These are phyloP conservation scores for Neuroterus valhalla DNA, from an alignment of 1,140 invertebrate species.

Conservation along the genomic window DNA sequence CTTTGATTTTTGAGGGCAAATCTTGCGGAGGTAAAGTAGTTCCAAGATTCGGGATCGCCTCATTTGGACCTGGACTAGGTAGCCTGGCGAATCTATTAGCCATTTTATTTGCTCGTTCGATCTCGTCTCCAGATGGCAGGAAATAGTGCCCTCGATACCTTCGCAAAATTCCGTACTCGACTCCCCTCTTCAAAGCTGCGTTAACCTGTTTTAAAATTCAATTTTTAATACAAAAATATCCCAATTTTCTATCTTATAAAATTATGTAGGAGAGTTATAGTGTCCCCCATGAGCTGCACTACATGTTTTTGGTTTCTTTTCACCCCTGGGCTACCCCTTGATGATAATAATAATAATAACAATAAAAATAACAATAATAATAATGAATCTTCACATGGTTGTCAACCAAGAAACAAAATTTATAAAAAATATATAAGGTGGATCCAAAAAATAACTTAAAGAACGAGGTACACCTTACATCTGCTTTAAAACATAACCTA, in stretches of 20 bases:
- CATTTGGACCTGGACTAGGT: conserved; percentile 48
- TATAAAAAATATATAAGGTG: too few relatives aligned
- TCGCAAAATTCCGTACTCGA: conserved; percentile 62
- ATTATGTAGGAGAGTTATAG: not conserved
- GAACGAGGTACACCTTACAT: too few relatives aligned
- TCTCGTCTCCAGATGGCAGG: conserved; percentile 56
- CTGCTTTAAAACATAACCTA: too few relatives aligned
- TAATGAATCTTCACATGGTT: too few relatives aligned
- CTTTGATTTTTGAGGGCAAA: not conserved
- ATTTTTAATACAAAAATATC: not conserved
- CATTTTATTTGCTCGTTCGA: conserved; percentile 58
- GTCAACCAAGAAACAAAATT: too few relatives aligned
- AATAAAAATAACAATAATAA: conserved; percentile 35
- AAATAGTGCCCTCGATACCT: conserved; percentile 63
- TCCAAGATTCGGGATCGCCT: not conserved
- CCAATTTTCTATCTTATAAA: too few relatives aligned
- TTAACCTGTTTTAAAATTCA: conserved; percentile 51
- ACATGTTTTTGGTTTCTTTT: too few relatives aligned
- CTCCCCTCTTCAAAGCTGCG: conserved; percentile 54
- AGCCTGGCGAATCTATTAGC: conserved; percentile 61
- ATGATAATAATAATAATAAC: conserved; percentile 27
- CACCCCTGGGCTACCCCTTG: too few relatives aligned
- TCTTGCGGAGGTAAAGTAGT: not conserved
- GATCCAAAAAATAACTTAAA: too few relatives aligned
- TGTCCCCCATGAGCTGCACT: too few relatives aligned